Evolutionary conservation across 2,888 invertebrate species (phyloP).

Genomic region (Drosophila pseudotalamancana): DNA sequence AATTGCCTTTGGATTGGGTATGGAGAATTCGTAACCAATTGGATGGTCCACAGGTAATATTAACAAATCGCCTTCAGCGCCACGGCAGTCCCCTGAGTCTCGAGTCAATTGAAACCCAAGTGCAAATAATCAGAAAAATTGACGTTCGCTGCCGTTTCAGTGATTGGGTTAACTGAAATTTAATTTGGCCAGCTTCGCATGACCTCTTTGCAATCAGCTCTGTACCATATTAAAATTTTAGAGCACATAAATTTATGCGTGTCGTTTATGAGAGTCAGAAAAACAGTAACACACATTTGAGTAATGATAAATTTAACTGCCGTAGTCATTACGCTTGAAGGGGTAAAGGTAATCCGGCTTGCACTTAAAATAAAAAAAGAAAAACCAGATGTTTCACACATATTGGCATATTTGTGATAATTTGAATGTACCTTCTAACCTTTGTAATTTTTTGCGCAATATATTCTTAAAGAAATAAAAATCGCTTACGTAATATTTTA

Average conservation of each 20-base stretch:
- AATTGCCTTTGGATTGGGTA: slow-evolving; percentile 35
- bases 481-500: too few relatives aligned
- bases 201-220: slow-evolving; percentile 30
- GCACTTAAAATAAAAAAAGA: too few relatives aligned
- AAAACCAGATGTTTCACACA: too few relatives aligned
- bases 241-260: slow-evolving; percentile 26
- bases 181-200: slow-evolving; percentile 46
- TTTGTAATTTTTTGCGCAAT: too few relatives aligned
- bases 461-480: too few relatives aligned
- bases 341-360: slow-evolving; percentile 68
- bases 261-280: slow-evolving; percentile 6
- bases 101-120: slow-evolving; percentile 59
- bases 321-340: slow-evolving; percentile 66
- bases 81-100: slow-evolving; percentile 13
- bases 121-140: slow-evolving; percentile 60
- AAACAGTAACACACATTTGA: slow-evolving; percentile 23
- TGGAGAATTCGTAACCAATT: slow-evolving; percentile 11
- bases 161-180: slow-evolving; percentile 67
- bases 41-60: slow-evolving; percentile 60
- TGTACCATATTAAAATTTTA: slow-evolving; percentile 43
- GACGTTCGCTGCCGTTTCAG: slow-evolving; percentile 23
- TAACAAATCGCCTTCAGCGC: slow-evolving; percentile 55
- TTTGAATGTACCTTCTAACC: too few relatives aligned
- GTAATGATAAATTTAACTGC: slow-evolving; percentile 65
- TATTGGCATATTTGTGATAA: too few relatives aligned